These are phyloP conservation scores for Gobionotothen gibberifrons DNA, from an alignment of 2,797 vertebrate genomes.

Conservation along the genomic window DNA sequence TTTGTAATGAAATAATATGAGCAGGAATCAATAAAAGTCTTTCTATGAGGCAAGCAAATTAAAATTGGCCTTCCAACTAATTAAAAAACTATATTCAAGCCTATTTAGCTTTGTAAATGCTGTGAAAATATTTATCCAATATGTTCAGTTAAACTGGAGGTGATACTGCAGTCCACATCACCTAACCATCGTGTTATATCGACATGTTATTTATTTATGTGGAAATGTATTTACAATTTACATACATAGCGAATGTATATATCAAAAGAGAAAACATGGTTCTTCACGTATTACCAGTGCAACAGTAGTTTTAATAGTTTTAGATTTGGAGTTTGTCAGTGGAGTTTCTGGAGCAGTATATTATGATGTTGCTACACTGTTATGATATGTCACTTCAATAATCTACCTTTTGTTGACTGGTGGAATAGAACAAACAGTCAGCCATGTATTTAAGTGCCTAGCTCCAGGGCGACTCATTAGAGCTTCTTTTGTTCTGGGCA, in stretches of 20 bases:
- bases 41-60: not conserved
- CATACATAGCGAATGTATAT: too few relatives aligned
- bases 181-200: too few relatives aligned
- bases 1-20: not conserved
- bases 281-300: not conserved
- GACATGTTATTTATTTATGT: too few relatives aligned
- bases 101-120: not conserved
- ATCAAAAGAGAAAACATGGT: too few relatives aligned
- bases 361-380: slow-evolving; percentile 2
- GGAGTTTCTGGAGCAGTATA: not conserved
- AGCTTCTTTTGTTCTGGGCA: not conserved
- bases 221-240: too few relatives aligned
- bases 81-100: not conserved
- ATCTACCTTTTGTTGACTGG: not conserved
- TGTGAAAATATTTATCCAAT: not conserved
- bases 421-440: not conserved
- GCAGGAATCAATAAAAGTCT: not conserved
- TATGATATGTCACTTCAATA: not conserved
- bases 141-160: too few relatives aligned
- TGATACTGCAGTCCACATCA: too few relatives aligned
- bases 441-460: not conserved
- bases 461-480: not conserved
- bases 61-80: not conserved
- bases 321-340: not conserved
- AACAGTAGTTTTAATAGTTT: not conserved